Evolutionary conservation across 2,113 vertebrate genomes (phyloP).

Genomic region (Melanocharis versteri): DNA sequence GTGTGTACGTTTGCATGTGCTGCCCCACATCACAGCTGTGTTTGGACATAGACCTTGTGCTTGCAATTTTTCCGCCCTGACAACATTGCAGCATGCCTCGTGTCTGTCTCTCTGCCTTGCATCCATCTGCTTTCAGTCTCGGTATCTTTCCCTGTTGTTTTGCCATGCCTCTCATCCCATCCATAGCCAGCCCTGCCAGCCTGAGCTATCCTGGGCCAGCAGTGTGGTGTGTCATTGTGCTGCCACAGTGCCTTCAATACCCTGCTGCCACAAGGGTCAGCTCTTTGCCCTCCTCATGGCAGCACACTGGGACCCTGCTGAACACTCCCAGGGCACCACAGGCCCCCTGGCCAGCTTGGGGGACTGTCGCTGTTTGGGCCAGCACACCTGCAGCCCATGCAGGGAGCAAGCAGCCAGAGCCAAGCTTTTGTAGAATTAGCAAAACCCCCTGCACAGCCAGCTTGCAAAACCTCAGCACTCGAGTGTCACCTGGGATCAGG

Average conservation of each 20-base stretch:
- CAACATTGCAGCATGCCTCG: rapidly evolving
- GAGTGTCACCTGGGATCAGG: neutral
- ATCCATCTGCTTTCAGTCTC: neutral
- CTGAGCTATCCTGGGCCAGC: neutral
- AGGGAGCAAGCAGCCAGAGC: rapidly evolving
- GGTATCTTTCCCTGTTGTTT: neutral
- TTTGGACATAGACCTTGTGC: neutral
- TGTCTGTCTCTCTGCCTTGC: neutral
- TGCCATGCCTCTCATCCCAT: neutral
- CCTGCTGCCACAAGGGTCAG: neutral
- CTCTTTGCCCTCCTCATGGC: neutral
- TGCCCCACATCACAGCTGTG: neutral
- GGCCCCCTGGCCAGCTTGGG: neutral
- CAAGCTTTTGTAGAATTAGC: neutral
- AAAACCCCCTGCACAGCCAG: neutral
- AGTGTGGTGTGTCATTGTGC: neutral
- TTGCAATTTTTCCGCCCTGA: neutral
- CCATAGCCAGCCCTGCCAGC: neutral
- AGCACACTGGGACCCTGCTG: neutral
- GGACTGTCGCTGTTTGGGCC: rapidly evolving
- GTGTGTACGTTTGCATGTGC: neutral
- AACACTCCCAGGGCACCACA: rapidly evolving
- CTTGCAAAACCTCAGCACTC: constrained; percentile 20
- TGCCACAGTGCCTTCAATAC: too few species aligned
- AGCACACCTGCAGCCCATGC: neutral